phyloP scores from a whole-genome alignment of 2,113 vertebrate genomes.

The Bujurquina vittata region DNA sequence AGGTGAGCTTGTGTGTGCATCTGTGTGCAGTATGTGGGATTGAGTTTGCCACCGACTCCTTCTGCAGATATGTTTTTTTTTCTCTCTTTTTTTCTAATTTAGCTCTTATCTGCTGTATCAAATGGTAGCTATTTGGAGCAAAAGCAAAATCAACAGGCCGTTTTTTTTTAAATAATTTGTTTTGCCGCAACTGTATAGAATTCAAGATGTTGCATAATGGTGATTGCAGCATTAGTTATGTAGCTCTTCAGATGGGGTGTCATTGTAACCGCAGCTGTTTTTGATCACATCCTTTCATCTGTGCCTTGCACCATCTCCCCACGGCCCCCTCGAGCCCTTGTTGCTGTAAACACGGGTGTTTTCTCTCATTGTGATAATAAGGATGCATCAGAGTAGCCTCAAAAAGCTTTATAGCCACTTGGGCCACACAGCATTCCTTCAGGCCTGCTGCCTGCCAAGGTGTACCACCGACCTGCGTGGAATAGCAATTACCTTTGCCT shows the following conservation, averaged over 20 bases:
- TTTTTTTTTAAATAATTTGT: neutral
- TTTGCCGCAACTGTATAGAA: neutral
- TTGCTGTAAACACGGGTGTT: slow-evolving; percentile 62
- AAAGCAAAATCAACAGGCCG: neutral
- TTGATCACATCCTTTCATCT: slow-evolving; percentile 51
- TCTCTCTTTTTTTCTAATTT: neutral
- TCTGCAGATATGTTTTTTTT: neutral
- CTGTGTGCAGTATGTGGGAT: slow-evolving; percentile 18
- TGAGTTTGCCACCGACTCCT: neutral
- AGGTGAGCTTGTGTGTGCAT: neutral
- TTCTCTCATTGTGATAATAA: slow-evolving; percentile 64
- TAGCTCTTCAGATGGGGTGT: slow-evolving; percentile 12
- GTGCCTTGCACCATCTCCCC: slow-evolving; percentile 28
- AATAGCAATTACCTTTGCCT: slow-evolving; percentile 29
- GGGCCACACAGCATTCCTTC: slow-evolving; percentile 10
- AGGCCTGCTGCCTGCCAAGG: slow-evolving; percentile 23
- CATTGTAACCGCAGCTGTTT: slow-evolving; percentile 36
- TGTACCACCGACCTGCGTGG: slow-evolving; percentile 12
- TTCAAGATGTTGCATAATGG: slow-evolving; percentile 11
- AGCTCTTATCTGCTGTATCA: slow-evolving; percentile 5
- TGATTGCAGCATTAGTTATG: slow-evolving; percentile 10
- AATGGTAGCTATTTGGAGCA: slow-evolving; percentile 7
- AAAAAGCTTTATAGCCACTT: slow-evolving; percentile 29
- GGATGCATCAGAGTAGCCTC: slow-evolving; percentile 25
- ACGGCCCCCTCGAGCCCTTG: slow-evolving; percentile 35